Evolutionary conservation across 2,888 invertebrate genomes (phyloP), one percentile per base, ranked within the genome.

Genomic region (Colostygia pectinataria): DNA sequence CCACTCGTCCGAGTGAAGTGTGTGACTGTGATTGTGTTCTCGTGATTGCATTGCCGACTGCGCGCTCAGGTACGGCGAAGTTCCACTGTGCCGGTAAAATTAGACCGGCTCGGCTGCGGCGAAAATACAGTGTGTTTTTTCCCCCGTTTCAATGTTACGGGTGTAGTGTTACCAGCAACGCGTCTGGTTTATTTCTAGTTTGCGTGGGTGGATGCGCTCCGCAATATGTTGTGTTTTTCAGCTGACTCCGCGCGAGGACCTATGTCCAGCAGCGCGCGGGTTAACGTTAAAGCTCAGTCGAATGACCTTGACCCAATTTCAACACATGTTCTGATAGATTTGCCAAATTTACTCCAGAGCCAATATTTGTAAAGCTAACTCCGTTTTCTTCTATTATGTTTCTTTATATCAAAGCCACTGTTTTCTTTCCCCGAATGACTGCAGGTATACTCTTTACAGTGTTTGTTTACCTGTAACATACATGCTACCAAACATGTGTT

Each of bases 1-100:
- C 87, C 87, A 86, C 87, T 85, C 82, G 77, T 56, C 68, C 72
- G 88, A 87, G 87, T 86, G 87, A 86, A 83, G 89, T 86, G 86
- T 83, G 84, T 87, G 87, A 77, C 79, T 84, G 87, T 87, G 88
- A 79, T 80, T 76, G 88, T 87, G 84, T 75, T 77, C 71, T 75
- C 66, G 71, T 71, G 68, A 70, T 69, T 71, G 62, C 68, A 67
- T 68, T 64, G 63, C 65, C 62, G 61, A 67, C 68, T 65, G 65
- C 65, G 62, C 69, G 64, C 65, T 64, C 74, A 77, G 75, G 75
- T 76, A 73, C 66, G 63, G 28, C 41, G 58, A 59, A 34, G 41
- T 33, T 20, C 33, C 53, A 64, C 48, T n/a, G n/a, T 38, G 71
- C 71, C 69, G 50, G 61, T 73, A 72, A 69, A 61, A 66, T 68